Conservation (phyloP, 2,113 vertebrate species). For the Verasper variegatus region DNA sequence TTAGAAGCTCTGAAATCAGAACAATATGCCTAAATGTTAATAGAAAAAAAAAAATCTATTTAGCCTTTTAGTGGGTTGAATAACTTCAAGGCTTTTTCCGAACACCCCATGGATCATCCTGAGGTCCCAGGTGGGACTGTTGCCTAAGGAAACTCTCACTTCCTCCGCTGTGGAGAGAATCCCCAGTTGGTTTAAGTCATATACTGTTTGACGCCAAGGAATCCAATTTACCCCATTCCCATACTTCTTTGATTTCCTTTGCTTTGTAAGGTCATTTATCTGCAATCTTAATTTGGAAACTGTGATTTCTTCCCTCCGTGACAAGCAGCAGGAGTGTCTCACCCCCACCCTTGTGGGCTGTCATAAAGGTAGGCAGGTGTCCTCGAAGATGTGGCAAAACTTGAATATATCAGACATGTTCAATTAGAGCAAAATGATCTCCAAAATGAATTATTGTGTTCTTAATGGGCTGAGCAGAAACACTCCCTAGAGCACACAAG, state of each 20-base stretch:
- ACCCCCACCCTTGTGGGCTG: constrained; percentile 40
- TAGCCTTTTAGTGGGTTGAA: constrained; percentile 86
- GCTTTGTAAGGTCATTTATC: constrained; percentile 83
- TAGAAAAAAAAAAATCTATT: constrained; percentile 88
- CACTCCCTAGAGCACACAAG: constrained; percentile 65
- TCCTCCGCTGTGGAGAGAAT: constrained; percentile 80
- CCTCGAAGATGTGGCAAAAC: constrained; percentile 60
- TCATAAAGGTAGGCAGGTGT: constrained; percentile 74
- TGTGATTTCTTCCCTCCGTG: constrained; percentile 77
- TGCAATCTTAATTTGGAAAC: constrained; percentile 83
- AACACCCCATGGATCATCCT: constrained; percentile 80
- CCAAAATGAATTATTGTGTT: constrained; percentile 70
- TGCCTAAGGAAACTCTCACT: constrained; percentile 83
- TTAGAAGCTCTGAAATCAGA: constrained; percentile 73
- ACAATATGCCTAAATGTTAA: constrained; percentile 83
- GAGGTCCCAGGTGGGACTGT: constrained; percentile 79
- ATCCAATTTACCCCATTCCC: constrained; percentile 82
- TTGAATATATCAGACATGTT: constrained; percentile 64
- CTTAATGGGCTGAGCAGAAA: constrained; percentile 73
- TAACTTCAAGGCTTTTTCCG: constrained; percentile 85
- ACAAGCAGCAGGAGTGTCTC: constrained; percentile 59
- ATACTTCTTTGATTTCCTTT: constrained; percentile 84
- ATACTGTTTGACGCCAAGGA: constrained; percentile 81
- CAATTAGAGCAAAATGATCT: constrained; percentile 75
- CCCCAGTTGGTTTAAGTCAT: constrained; percentile 85